Evolutionary conservation across 2,113 vertebrate species (phyloP).

Genomic region (Sisor rabdophorus): DNA sequence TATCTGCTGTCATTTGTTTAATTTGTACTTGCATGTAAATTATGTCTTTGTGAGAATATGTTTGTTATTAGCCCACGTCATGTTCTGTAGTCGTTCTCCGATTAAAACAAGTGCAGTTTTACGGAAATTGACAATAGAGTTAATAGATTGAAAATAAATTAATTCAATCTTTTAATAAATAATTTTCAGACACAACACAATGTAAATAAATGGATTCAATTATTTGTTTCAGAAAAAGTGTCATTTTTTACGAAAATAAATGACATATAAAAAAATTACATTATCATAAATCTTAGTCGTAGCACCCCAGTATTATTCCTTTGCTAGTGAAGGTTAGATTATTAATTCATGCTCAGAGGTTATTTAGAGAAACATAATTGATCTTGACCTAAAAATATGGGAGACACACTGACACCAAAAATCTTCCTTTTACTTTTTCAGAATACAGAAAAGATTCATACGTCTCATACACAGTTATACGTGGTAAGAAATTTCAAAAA

Average conservation of each 20-base stretch:
- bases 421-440: background rate
- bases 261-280: background rate
- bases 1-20: background rate
- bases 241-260: background rate
- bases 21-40: background rate
- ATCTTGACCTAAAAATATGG: slow-evolving; percentile 7
- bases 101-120: background rate
- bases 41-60: background rate
- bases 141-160: background rate
- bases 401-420: background rate
- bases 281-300: background rate
- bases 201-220: background rate
- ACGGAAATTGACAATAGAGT: background rate
- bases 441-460: background rate
- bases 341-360: slow-evolving; percentile 4
- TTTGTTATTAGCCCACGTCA: background rate
- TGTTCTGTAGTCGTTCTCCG: background rate
- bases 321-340: background rate
- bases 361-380: background rate
- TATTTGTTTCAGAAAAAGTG: background rate
- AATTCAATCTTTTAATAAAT: background rate
- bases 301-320: background rate
- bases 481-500: too few relatives aligned
- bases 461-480: too few relatives aligned
- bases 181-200: background rate